A percentile compares a stretch with the other conserved stretches of the same genome.
Evolutionary conservation across 2,888 invertebrate species (phyloP).

Genomic region (Eristalinus sepulchralis): DNA sequence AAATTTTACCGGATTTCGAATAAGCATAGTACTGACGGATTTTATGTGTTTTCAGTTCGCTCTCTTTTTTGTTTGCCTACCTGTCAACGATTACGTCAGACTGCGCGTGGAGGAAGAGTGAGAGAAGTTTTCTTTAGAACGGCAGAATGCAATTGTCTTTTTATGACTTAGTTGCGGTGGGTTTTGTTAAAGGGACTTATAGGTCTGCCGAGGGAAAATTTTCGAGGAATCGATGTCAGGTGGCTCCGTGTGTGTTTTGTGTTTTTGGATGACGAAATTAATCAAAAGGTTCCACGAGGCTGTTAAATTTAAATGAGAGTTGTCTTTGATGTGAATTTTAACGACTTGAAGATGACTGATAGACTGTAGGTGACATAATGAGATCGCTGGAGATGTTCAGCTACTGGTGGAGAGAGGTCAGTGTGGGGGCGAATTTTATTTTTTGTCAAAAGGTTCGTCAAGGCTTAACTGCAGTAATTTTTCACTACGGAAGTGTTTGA

Average conservation of each 20-base stretch:
- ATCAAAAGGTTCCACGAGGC: not conserved
- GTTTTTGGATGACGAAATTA: not conserved
- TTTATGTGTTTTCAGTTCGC: not conserved
- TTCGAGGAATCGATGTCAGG: not conserved
- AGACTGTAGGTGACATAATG: not conserved
- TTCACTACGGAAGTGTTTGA: not conserved
- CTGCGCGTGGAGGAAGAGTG: not conserved
- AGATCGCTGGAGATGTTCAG: not conserved
- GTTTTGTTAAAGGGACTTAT: not conserved
- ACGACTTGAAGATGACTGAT: not conserved
- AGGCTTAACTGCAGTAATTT: not conserved
- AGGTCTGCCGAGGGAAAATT: not conserved
- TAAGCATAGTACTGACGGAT: constrained; percentile 33
- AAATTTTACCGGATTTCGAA: constrained; percentile 40
- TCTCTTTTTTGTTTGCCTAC: not conserved
- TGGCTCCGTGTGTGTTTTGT: not conserved
- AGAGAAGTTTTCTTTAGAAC: not conserved
- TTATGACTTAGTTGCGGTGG: not conserved
- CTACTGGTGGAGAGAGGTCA: not conserved
- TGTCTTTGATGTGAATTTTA: not conserved
- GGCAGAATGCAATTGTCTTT: not conserved
- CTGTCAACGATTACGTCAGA: not conserved
- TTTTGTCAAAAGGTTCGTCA: not conserved
- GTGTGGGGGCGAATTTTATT: not conserved
- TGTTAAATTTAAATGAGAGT: not conserved